Evolutionary conservation across 2,797 vertebrate genomes (phyloP).

Genomic region (Salmo trutta): DNA sequence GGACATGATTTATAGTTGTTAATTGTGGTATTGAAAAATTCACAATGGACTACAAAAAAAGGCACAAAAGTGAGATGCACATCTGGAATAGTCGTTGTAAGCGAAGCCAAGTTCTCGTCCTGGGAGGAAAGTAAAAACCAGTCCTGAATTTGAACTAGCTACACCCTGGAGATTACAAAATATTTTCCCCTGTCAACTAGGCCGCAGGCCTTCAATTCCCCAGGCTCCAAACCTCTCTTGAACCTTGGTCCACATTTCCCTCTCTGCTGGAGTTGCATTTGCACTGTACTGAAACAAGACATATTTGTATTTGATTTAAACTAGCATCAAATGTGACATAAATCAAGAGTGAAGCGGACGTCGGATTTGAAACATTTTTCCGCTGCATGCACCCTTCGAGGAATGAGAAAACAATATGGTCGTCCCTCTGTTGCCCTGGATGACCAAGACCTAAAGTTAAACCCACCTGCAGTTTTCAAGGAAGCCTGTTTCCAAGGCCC

Average conservation of each 20-base stretch:
- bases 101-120: conserved; percentile 75
- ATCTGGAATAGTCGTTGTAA: conserved; percentile 78
- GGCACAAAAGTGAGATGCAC: conserved; percentile 67
- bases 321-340: conserved; percentile 66
- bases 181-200: conserved; percentile 75
- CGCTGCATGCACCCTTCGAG: conserved; percentile 32
- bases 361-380: conserved; percentile 53
- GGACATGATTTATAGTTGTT: conserved; percentile 79
- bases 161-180: conserved; percentile 73
- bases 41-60: conserved; percentile 71
- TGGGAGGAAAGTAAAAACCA: conserved; percentile 75
- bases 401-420: conserved; percentile 66
- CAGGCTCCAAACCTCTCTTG: conserved; percentile 51
- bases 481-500: conserved; percentile 48
- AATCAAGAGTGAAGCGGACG: conserved; percentile 56
- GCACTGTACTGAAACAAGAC: conserved; percentile 68
- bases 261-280: conserved; percentile 57
- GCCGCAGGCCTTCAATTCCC: conserved; percentile 57
- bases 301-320: conserved; percentile 70
- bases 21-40: conserved; percentile 77
- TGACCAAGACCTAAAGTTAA: conserved; percentile 50
- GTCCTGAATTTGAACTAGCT: conserved; percentile 74
- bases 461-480: conserved; percentile 69
- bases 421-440: conserved; percentile 38
- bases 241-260: conserved; percentile 53